Conservation (phyloP, 2,888 invertebrate genomes). For the Apodemia hepburni region DNA sequence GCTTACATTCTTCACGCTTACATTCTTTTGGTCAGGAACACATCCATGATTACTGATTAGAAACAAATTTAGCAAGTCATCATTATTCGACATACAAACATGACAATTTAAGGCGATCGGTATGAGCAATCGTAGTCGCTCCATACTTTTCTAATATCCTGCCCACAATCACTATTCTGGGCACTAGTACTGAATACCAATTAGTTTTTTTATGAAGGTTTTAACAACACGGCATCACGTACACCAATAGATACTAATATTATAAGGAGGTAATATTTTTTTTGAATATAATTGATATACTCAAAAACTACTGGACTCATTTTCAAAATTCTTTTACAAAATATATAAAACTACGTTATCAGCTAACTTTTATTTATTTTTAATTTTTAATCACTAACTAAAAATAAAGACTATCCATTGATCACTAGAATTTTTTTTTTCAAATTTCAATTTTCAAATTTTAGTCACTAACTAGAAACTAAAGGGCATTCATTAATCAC, state of each 20-base stretch:
- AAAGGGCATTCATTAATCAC: too few species aligned
- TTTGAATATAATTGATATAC: too few species aligned
- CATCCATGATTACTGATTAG: conserved; percentile 22
- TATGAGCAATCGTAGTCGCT: conserved; percentile 50
- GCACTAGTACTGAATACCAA: conserved; percentile 51
- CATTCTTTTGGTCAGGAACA: neutral
- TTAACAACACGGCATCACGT: conserved; percentile 53
- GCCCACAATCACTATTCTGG: conserved; percentile 64
- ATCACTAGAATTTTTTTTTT: too few species aligned
- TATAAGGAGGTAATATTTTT: too few species aligned
- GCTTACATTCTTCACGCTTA: neutral
- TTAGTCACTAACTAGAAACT: too few species aligned
- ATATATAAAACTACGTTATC: too few species aligned
- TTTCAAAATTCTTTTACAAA: too few species aligned
- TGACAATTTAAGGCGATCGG: conserved; percentile 50
- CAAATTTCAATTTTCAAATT: too few species aligned
- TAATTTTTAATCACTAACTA: too few species aligned
- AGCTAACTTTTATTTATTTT: too few species aligned
- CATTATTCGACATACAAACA: conserved; percentile 55
- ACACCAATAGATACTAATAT: conserved; percentile 9
- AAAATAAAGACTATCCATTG: too few species aligned
- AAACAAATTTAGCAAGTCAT: conserved; percentile 32
- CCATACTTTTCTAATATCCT: conserved; percentile 63
- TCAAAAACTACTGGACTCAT: too few species aligned
- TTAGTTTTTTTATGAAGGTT: conserved; percentile 50